Percentiles rank a stretch among this genome's conserved stretches.
Conservation (phyloP, 2,113 vertebrate genomes). For the Lasiurus borealis region DNA sequence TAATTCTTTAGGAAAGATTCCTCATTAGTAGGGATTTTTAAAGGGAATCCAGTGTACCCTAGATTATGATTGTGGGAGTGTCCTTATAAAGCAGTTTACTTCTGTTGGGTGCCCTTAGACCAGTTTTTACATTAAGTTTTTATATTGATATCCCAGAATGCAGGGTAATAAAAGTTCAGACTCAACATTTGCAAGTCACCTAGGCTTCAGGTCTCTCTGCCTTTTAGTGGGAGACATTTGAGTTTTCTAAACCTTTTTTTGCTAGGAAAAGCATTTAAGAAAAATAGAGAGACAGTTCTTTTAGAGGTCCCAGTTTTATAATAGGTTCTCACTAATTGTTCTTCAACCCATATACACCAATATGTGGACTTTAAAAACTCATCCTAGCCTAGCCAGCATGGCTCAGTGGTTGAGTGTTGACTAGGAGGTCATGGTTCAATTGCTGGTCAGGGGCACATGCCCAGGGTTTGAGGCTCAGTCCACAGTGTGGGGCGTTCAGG, state of each 20-base stretch:
- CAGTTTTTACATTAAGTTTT: slow-evolving; percentile 1
- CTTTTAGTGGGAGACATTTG: background rate
- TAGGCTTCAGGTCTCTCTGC: background rate
- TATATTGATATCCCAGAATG: background rate
- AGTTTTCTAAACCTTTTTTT: background rate
- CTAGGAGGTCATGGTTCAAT: too few relatives aligned
- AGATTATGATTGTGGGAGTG: too few relatives aligned
- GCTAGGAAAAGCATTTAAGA: background rate
- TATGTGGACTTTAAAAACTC: background rate
- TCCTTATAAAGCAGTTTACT: background rate
- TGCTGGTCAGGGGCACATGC: too few relatives aligned
- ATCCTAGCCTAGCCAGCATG: background rate
- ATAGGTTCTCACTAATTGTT: background rate
- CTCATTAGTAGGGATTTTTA: background rate
- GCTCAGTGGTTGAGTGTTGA: too few relatives aligned
- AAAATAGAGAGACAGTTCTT: background rate
- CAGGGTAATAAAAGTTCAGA: background rate
- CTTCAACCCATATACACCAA: background rate
- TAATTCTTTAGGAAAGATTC: background rate
- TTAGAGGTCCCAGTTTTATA: background rate
- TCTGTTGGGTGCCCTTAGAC: background rate
- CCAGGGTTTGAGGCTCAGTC: too few relatives aligned
- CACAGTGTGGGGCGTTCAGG: too few relatives aligned
- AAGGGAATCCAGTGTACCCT: background rate
- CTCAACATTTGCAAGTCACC: background rate